A percentile compares a stretch with the other conserved stretches of the same genome.
These are phyloP conservation scores for Pseudopodoces humilis DNA, from an alignment of 2,113 vertebrate genomes.

Conservation along the genomic window DNA sequence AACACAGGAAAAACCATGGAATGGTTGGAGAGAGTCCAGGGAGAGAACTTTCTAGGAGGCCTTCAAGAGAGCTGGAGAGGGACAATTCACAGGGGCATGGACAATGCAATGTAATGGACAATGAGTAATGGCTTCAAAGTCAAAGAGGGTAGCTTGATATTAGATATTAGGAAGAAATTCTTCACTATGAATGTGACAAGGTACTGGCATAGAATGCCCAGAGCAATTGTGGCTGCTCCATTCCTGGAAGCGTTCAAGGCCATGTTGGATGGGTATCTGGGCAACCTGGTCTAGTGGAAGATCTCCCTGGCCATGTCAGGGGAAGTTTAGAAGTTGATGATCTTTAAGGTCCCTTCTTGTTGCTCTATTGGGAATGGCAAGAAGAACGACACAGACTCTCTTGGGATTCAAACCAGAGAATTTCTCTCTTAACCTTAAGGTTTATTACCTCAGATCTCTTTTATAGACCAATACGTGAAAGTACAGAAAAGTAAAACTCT, in stretches of 20 bases:
- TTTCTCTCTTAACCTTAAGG: too few relatives aligned
- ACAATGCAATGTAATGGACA: background rate
- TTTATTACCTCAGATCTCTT: too few relatives aligned
- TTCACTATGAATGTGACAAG: background rate
- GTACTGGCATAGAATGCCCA: background rate
- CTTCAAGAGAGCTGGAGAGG: background rate
- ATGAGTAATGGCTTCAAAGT: background rate
- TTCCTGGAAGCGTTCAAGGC: background rate
- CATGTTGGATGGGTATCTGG: background rate
- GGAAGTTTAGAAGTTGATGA: fast-evolving
- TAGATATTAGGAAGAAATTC: background rate
- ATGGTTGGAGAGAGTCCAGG: background rate
- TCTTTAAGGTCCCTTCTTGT: background rate
- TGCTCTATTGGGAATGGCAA: too few relatives aligned
- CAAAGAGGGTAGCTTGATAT: background rate
- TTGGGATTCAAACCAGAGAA: too few relatives aligned
- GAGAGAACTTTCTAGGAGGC: background rate
- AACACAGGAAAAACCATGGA: background rate
- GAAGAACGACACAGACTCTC: too few relatives aligned
- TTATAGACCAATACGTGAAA: too few relatives aligned
- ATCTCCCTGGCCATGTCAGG: background rate
- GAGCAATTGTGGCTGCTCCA: background rate
- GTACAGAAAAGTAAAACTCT: too few relatives aligned
- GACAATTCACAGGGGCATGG: too few relatives aligned
- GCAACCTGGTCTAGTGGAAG: background rate